Conservation (phyloP, 1,140 invertebrate species). For the Procambarus clarkii region DNA sequence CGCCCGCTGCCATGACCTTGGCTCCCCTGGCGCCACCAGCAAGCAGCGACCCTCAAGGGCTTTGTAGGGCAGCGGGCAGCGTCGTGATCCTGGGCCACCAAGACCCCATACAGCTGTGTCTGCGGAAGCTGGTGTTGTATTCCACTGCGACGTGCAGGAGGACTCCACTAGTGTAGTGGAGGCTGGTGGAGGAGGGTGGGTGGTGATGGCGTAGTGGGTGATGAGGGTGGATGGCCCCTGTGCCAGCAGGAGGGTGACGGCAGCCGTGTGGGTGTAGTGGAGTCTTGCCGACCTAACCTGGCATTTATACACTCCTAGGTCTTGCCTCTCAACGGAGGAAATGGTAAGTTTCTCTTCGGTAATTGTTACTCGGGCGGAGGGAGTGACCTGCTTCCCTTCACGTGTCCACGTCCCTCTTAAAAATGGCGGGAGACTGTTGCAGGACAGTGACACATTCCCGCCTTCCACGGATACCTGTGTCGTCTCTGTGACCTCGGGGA, state of each 20-base stretch:
- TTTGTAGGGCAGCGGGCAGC: constrained; percentile 24
- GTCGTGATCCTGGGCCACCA: background rate
- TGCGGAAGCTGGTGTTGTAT: background rate
- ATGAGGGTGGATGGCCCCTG: constrained; percentile 47
- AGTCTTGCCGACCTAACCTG: constrained; percentile 23
- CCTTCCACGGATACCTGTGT: constrained; percentile 26
- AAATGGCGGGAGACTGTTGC: constrained; percentile 32
- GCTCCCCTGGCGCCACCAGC: constrained; percentile 21
- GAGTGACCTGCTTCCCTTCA: background rate
- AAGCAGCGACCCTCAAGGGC: constrained; percentile 24
- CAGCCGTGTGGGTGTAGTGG: constrained; percentile 29
- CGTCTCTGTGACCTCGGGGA: constrained; percentile 13
- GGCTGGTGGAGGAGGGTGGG: background rate
- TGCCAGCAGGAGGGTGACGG: constrained; percentile 45
- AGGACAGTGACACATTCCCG: constrained; percentile 11
- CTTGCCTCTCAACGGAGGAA: background rate
- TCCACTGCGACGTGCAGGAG: background rate
- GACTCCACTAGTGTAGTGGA: background rate
- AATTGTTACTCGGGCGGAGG: constrained; percentile 1
- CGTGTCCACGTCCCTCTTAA: constrained; percentile 29
- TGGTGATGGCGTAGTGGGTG: constrained; percentile 43
- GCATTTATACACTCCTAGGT: constrained; percentile 34
- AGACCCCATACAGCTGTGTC: background rate
- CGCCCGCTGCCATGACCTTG: constrained; percentile 45
- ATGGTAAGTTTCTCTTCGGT: constrained; percentile 27